Base-by-base conservation (phyloP, 2,113 vertebrate species). In the Tachysurus fulvidraco region DNA sequence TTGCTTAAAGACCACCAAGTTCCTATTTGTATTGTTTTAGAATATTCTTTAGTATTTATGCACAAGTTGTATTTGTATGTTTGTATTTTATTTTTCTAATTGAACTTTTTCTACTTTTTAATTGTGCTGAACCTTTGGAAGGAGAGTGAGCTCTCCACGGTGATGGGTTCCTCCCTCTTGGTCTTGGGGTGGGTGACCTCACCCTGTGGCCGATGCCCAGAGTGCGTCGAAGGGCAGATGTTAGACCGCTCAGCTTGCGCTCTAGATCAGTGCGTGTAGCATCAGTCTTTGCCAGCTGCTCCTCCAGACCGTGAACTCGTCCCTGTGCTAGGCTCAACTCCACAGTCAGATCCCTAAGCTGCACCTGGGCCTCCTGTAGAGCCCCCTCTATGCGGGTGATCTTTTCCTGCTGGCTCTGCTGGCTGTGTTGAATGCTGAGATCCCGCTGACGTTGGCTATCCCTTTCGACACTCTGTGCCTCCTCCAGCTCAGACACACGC, bases 251-350 rank as follows among this genome's bases (percentile, higher is more conserved):
- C 88, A 96, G 90, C 86, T 92, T 94, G 57, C 88, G 89, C 90
- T 96, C 94, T 0, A 92, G 71, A 0, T 95, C 93, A 12, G 80
- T 85, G 74, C 89, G 88, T 36, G 90, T 86, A 0, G 83, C 83
- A n/a, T 95, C 83, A 0, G 91, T 90, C 67, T 50, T 85, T 71
- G 85, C 89, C 81, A 96, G 93, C 85, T 96, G 95, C 79, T 91
- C 90, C 65, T 96, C 94, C 50, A 97, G 91, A 44, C 82, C 73
- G 19, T 65, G 92, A 4, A 89, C 64, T 11, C 64, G 91, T 57
- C 83, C 88, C 77, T 95, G 88, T 50, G 93, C 90, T 0, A 91
- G 57, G 36, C 92, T 93, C 11, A 93, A 91, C 76, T 88, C 90
- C 52, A 91, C 85, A 55, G 84, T 92, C 44, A 96, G 90, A 25